Percentiles rank a stretch among this genome's conserved stretches.
phyloP scores from a whole-genome alignment of 1,140 invertebrate species.

The Drosophila hydei region DNA sequence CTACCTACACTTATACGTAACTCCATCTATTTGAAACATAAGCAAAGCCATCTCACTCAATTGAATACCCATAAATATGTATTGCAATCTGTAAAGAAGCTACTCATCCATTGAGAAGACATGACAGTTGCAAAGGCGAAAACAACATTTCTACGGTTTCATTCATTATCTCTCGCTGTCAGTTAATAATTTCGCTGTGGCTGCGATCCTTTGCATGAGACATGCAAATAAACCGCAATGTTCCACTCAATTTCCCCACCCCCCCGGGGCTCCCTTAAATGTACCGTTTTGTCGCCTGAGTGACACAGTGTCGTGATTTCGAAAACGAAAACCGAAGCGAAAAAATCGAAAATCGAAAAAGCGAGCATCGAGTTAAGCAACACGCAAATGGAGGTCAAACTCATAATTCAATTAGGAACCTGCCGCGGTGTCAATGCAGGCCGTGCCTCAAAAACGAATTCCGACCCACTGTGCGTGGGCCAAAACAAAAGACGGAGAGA shows the following conservation, averaged over 20 bases:
- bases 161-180: slow-evolving; percentile 63
- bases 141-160: slow-evolving; percentile 62
- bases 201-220: slow-evolving; percentile 33
- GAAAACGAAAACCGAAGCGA: slow-evolving; percentile 70
- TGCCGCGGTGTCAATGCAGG: slow-evolving; percentile 60
- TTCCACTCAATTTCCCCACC: not conserved
- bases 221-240: slow-evolving; percentile 32
- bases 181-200: not conserved
- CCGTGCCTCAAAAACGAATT: slow-evolving; percentile 56
- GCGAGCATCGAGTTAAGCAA: slow-evolving; percentile 42
- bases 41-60: too few relatives aligned
- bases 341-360: slow-evolving; percentile 66
- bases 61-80: not conserved
- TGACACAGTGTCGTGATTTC: slow-evolving; percentile 65
- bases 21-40: too few relatives aligned
- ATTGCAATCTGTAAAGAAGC: not conserved
- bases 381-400: slow-evolving; percentile 68
- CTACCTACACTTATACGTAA: too few relatives aligned
- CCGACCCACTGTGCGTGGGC: slow-evolving; percentile 72
- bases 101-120: slow-evolving; percentile 16
- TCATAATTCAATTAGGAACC: slow-evolving; percentile 82
- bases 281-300: slow-evolving; percentile 66
- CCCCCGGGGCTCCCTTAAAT: too few relatives aligned
- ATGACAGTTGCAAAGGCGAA: slow-evolving; percentile 5
- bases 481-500: slow-evolving; percentile 18